These are phyloP conservation scores for Pachycephus smyrnensis DNA, from an alignment of 2,888 invertebrate genomes.

Conservation along the genomic window DNA sequence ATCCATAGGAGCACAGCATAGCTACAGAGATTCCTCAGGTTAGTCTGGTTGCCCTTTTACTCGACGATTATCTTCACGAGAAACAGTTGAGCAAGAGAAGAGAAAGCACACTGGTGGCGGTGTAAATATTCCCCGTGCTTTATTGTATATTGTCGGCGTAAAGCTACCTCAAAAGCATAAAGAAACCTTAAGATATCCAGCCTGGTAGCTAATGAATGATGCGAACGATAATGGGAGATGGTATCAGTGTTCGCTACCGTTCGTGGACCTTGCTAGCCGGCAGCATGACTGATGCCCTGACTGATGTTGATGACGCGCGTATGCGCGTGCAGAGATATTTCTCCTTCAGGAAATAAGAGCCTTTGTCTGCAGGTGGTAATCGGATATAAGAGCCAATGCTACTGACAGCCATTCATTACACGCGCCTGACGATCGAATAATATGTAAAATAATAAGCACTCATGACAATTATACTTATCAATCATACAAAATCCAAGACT, in stretches of 20 bases:
- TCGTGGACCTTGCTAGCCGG: slow-evolving; percentile 10
- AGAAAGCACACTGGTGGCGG: not conserved
- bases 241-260: slow-evolving; percentile 36
- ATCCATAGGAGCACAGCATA: not conserved
- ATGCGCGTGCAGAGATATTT: slow-evolving; percentile 15
- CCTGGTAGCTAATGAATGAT: slow-evolving; percentile 50
- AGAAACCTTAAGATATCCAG: slow-evolving; percentile 42
- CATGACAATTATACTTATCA: not conserved
- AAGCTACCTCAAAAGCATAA: slow-evolving; percentile 44
- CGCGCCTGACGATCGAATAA: not conserved
- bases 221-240: slow-evolving; percentile 53
- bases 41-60: not conserved
- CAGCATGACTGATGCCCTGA: slow-evolving; percentile 18
- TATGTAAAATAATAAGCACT: not conserved
- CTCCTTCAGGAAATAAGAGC: slow-evolving; percentile 7
- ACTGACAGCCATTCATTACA: not conserved
- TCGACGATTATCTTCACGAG: not conserved
- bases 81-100: not conserved
- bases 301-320: slow-evolving; percentile 25
- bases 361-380: slow-evolving; percentile 10
- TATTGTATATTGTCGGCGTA: slow-evolving; percentile 36
- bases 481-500: not conserved
- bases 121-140: slow-evolving; percentile 22
- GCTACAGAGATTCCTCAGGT: not conserved
- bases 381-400: not conserved